These are phyloP conservation scores for Alcedo atthis DNA, from an alignment of 2,797 vertebrate species.

Conservation along the genomic window DNA sequence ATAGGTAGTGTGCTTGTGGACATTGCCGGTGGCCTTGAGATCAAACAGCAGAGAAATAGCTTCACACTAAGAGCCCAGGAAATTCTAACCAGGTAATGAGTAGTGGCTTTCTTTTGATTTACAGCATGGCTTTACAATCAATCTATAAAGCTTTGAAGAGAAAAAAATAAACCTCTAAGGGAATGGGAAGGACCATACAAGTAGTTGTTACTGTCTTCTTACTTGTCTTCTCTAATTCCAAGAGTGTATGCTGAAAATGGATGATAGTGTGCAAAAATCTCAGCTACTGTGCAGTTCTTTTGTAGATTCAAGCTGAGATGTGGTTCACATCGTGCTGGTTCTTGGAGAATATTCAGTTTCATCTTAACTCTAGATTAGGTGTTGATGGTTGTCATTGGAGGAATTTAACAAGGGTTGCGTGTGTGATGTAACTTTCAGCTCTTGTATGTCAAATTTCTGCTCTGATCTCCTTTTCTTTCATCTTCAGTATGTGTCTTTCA, in stretches of 20 bases:
- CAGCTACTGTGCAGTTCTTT: neutral
- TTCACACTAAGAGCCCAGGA: slow-evolving; percentile 76
- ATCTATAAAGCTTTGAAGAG: slow-evolving; percentile 77
- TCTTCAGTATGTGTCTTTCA: slow-evolving; percentile 1
- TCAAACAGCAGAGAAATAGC: slow-evolving; percentile 85
- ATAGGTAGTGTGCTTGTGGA: slow-evolving; percentile 77
- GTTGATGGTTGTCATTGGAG: neutral
- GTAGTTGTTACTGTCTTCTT: slow-evolving; percentile 55
- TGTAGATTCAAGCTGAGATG: slow-evolving; percentile 28
- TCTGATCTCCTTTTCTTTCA: slow-evolving; percentile 57
- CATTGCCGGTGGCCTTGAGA: slow-evolving; percentile 82
- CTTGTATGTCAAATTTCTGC: slow-evolving; percentile 25
- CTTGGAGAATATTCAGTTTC: slow-evolving; percentile 38
- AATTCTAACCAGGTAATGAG: slow-evolving; percentile 85
- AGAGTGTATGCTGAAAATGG: slow-evolving; percentile 57
- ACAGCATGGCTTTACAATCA: slow-evolving; percentile 75
- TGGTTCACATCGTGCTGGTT: neutral
- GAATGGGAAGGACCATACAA: slow-evolving; percentile 57
- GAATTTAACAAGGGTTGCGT: slow-evolving; percentile 16
- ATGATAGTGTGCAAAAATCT: slow-evolving; percentile 6
- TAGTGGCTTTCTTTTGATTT: slow-evolving; percentile 84
- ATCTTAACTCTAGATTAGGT: slow-evolving; percentile 30
- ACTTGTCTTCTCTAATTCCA: slow-evolving; percentile 55
- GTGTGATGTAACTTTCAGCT: slow-evolving; percentile 17
- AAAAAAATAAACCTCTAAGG: slow-evolving; percentile 53